Conservation (phyloP, 92 coral and sea anemone species). For the Paragorgia papillata region DNA sequence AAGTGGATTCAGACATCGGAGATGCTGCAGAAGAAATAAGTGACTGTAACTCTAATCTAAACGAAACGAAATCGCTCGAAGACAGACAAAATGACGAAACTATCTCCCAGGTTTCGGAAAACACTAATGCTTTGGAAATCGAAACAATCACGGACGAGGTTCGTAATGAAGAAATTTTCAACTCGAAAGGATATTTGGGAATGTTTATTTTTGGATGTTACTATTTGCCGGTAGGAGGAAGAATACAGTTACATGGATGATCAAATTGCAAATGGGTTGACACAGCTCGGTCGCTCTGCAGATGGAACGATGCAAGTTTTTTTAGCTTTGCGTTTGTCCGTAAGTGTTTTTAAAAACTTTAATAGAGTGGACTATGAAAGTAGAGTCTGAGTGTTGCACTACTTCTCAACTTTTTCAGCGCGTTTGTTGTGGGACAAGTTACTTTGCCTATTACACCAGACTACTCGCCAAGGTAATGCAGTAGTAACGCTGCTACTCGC, state of each 20-base stretch:
- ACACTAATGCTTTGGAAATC: not conserved
- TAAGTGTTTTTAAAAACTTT: too few relatives aligned
- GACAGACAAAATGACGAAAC: not conserved
- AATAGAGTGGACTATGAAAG: too few relatives aligned
- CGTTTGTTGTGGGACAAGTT: too few relatives aligned
- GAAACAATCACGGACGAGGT: too few relatives aligned
- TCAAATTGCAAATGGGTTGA: slow-evolving; percentile 90
- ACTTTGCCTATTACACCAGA: too few relatives aligned
- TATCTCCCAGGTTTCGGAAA: slow-evolving; percentile 25
- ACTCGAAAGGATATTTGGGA: too few relatives aligned
- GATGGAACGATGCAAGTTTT: slow-evolving; percentile 96
- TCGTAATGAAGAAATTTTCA: too few relatives aligned
- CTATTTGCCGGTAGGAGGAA: slow-evolving; percentile 47
- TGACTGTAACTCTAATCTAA: not conserved
- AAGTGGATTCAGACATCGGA: slow-evolving; percentile 33
- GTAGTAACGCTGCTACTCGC: too few relatives aligned
- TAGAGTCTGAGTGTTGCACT: too few relatives aligned
- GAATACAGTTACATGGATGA: slow-evolving; percentile 56
- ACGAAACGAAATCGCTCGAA: not conserved
- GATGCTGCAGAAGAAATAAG: slow-evolving; percentile 22
- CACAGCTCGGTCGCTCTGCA: slow-evolving; percentile 95
- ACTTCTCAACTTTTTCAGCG: too few relatives aligned
- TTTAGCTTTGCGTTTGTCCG: slow-evolving; percentile 83
- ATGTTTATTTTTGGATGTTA: not conserved
- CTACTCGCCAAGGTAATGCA: too few relatives aligned